phyloP scores from a whole-genome alignment of 2,113 vertebrate species.

The Aix galericulata region DNA sequence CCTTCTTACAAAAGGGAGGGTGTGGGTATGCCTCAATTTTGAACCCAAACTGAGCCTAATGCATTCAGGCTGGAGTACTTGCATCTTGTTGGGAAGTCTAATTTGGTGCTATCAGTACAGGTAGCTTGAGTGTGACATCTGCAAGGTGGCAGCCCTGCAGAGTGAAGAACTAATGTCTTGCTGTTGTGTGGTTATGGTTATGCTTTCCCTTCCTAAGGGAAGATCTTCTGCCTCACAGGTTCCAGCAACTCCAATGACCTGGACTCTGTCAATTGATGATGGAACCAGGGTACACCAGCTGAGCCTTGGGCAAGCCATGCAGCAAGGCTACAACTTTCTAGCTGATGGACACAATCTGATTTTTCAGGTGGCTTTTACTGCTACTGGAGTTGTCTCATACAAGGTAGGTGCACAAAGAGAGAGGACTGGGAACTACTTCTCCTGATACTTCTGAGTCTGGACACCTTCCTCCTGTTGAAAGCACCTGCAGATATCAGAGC shows the following conservation, averaged over 20 bases:
- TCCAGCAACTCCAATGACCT: neutral
- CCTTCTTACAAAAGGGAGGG: neutral
- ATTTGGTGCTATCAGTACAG: rapidly evolving
- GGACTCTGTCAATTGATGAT: slow-evolving; percentile 65
- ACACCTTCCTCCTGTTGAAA: neutral
- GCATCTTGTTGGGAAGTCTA: neutral
- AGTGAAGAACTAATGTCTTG: neutral
- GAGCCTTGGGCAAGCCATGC: slow-evolving; percentile 45
- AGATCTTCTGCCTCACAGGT: neutral
- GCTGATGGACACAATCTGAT: slow-evolving; percentile 24
- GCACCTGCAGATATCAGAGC: neutral
- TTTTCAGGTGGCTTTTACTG: slow-evolving; percentile 61
- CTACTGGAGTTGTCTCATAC: slow-evolving; percentile 69
- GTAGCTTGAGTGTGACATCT: neutral
- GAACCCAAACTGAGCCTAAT: neutral
- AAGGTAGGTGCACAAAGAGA: slow-evolving; percentile 20
- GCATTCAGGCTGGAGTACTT: neutral
- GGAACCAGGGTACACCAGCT: slow-evolving; percentile 4
- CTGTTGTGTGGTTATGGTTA: neutral
- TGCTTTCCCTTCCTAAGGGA: neutral
- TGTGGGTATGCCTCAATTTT: rapidly evolving
- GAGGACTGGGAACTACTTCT: too few species aligned
- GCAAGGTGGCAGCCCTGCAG: neutral
- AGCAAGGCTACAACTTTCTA: slow-evolving; percentile 66
- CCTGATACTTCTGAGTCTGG: neutral